Evolutionary conservation across 2,888 invertebrate genomes (phyloP).

Genomic region (Anticlea derivata): DNA sequence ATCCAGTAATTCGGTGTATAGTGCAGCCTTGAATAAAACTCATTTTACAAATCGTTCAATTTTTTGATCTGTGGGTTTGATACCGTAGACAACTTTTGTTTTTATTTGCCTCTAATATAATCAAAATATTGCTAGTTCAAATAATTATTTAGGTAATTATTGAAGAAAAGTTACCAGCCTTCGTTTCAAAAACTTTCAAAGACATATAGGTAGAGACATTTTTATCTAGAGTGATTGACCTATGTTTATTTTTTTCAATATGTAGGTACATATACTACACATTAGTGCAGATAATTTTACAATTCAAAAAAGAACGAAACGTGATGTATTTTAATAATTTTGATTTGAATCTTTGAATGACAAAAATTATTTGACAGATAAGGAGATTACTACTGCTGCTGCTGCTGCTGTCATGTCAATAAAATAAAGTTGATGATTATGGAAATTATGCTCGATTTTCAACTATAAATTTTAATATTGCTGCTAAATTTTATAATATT

Average conservation of each 20-base stretch:
- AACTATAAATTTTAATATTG: slow-evolving; percentile 45
- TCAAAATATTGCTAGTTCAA: not conserved
- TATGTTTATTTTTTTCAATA: too few relatives aligned
- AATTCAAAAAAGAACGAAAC: too few relatives aligned
- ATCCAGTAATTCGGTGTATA: too few relatives aligned
- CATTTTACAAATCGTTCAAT: not conserved
- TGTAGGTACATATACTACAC: too few relatives aligned
- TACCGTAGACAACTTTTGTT: not conserved
- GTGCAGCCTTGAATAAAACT: not conserved
- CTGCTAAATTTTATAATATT: slow-evolving; percentile 44
- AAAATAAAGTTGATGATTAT: slow-evolving; percentile 66
- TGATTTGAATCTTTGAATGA: slow-evolving; percentile 3
- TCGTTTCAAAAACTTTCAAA: too few relatives aligned
- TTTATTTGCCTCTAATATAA: not conserved
- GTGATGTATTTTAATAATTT: not conserved
- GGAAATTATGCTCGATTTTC: slow-evolving; percentile 66
- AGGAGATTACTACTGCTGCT: slow-evolving; percentile 43
- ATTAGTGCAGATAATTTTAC: too few relatives aligned
- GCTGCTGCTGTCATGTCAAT: slow-evolving; percentile 60
- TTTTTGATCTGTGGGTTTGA: not conserved
- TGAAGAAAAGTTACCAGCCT: too few relatives aligned
- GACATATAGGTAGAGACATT: too few relatives aligned
- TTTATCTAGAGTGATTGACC: too few relatives aligned
- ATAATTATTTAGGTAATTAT: not conserved
- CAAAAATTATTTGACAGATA: slow-evolving; percentile 29